Conservation (phyloP, 2,888 invertebrate genomes). For the Conops quadrifasciatus region DNA sequence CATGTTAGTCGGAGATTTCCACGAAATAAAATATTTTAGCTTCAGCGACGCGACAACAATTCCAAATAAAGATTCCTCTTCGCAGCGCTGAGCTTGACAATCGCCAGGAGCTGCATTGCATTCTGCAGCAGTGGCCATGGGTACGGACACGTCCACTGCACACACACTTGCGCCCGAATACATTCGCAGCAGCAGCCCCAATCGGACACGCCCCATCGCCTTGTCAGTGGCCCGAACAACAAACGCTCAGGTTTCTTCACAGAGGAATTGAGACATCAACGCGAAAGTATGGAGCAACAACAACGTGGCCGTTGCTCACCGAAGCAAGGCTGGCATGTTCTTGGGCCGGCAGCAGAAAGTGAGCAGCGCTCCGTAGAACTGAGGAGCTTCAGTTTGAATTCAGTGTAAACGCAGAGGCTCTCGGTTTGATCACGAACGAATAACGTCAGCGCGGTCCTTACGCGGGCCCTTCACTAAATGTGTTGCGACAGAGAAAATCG, state of each 20-base stretch:
- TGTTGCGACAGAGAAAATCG: no score
- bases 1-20: slow-evolving; percentile 49
- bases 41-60: slow-evolving; percentile 23
- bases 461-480: no score
- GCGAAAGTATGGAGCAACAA: neutral
- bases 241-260: slow-evolving; percentile 8
- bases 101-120: slow-evolving; percentile 28
- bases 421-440: no score
- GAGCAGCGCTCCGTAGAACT: neutral
- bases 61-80: slow-evolving; percentile 28
- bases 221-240: slow-evolving; percentile 28
- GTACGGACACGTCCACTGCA: neutral
- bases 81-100: slow-evolving; percentile 21
- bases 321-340: neutral
- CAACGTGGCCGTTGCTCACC: neutral
- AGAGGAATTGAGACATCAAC: slow-evolving; percentile 33
- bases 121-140: neutral
- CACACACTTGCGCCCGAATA: neutral
- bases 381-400: neutral
- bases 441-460: no score
- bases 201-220: slow-evolving; percentile 25
- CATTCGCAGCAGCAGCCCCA: slow-evolving; percentile 6
- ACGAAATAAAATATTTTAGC: slow-evolving; percentile 48
- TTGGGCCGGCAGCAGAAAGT: neutral
- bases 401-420: no score